Base-by-base conservation (phyloP, 1,140 invertebrate species). In the Lordiphosa stackelbergi region DNA sequence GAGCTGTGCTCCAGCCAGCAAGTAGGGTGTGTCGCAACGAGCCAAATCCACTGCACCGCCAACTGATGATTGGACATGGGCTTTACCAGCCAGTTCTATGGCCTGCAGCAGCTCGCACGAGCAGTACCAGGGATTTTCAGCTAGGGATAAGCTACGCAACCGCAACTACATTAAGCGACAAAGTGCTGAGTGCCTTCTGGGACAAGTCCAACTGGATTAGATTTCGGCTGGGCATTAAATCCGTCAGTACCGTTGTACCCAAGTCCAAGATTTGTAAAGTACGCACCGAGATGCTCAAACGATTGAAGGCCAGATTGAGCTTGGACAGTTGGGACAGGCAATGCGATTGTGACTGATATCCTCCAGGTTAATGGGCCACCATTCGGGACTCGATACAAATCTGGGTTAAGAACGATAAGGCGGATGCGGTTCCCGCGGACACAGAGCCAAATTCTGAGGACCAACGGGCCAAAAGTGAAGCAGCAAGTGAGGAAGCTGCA, bases 221-320 rank as follows among this genome's bases (percentile, higher is more conserved):
- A 53, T 83, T 75, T 0, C 37, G 54, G 16, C 83, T 72, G 3
- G n/a, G 11, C 24, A 59, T 11, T 9, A 87, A 19, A 41, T 85
- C 71, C 0, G 9, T 12, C 1, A 88, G 5, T 40, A 3, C 88
- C 89, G 11, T 90, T 92, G 64, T 89, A 0, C 91, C 89, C 48
- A 93, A 79, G 77, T 92, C 91, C 40, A 92, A 68, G 7, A 89
- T 83, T 90, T 92, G 81, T 36, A 85, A 36, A 7, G 66, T 62
- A 0, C 77, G 75, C 31, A 94, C 86, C 28, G 89, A 89, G 13
- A 91, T 88, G 37, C 86, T 88, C 3, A 95, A 90, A 1, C 90
- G 90, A 84, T 95, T 96, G 36, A 91, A 90, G 69, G 91, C 91
- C 5, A 96, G 83, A 68, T 91, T 91, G 9, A 96, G 83, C 35